phyloP scores from a whole-genome alignment of 2,113 vertebrate species.

The Sinosuthora webbiana region DNA sequence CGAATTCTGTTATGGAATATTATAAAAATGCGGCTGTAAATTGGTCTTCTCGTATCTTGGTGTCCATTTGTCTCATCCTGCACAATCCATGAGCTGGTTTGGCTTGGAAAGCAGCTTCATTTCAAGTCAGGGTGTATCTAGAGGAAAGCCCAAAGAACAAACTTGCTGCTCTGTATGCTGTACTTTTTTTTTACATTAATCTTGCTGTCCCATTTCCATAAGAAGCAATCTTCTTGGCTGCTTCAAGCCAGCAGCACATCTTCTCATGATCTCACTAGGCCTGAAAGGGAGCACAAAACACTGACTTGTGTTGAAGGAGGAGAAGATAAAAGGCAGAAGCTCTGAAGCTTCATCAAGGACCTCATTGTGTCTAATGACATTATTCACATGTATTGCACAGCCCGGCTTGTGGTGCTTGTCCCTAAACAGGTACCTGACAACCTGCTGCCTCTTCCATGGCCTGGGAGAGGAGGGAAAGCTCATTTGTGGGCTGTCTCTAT shows the following conservation, averaged over 20 bases:
- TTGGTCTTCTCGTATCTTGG: fast-evolving
- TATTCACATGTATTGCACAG: background rate
- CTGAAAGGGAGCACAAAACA: background rate
- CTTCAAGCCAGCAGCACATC: background rate
- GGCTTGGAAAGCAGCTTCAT: background rate
- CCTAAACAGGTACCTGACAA: background rate
- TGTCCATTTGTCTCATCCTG: background rate
- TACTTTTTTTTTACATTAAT: background rate
- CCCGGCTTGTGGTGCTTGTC: background rate
- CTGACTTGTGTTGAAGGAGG: background rate
- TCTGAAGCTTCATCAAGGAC: background rate
- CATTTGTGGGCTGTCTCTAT: background rate
- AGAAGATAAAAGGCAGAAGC: background rate
- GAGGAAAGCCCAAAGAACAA: background rate
- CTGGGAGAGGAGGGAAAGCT: background rate
- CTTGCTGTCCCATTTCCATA: background rate
- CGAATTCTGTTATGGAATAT: background rate
- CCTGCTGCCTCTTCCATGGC: background rate
- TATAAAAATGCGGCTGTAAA: background rate
- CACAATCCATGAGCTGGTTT: background rate
- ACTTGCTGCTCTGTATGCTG: background rate
- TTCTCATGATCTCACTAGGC: background rate
- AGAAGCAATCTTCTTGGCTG: background rate
- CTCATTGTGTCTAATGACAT: background rate
- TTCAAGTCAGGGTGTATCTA: background rate